Evolutionary conservation across 2,888 invertebrate genomes (phyloP).

Genomic region (Asteroscopus sphinx): DNA sequence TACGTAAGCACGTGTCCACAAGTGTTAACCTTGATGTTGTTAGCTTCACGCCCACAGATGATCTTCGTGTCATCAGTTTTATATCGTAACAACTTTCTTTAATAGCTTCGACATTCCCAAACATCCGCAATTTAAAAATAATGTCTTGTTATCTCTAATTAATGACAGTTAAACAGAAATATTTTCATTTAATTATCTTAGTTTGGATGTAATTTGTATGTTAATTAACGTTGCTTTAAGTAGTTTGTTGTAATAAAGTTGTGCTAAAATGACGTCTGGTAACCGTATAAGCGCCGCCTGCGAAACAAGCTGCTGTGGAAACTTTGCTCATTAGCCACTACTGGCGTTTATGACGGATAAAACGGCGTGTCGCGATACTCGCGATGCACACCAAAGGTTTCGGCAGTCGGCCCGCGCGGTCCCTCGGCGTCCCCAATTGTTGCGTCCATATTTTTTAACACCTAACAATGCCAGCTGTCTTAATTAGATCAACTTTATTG

Average conservation of each 20-base stretch:
- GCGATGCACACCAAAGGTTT: slow-evolving; percentile 42
- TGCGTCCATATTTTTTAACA: slow-evolving; percentile 31
- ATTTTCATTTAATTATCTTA: slow-evolving; percentile 33
- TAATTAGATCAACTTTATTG: slow-evolving; percentile 37
- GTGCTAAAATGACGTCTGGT: slow-evolving; percentile 23
- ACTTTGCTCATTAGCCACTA: slow-evolving; percentile 70
- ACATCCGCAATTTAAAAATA: slow-evolving; percentile 14
- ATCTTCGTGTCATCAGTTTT: slow-evolving; percentile 26
- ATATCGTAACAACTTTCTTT: slow-evolving; percentile 39
- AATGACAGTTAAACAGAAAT: slow-evolving; percentile 21
- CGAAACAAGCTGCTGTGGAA: slow-evolving; percentile 52
- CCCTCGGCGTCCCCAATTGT: slow-evolving; percentile 47
- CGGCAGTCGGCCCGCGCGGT: slow-evolving; percentile 21
- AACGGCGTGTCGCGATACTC: slow-evolving; percentile 33
- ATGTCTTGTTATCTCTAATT: slow-evolving; percentile 26
- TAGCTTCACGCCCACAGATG: slow-evolving; percentile 29
- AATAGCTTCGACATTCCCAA: slow-evolving; percentile 30
- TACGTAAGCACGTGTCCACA: slow-evolving; percentile 34
- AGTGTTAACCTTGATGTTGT: slow-evolving; percentile 40
- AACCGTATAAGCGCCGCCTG: slow-evolving; percentile 39
- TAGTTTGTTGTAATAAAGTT: slow-evolving; percentile 23
- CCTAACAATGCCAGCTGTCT: slow-evolving; percentile 30
- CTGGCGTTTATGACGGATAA: slow-evolving; percentile 63
- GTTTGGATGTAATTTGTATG: slow-evolving; percentile 38
- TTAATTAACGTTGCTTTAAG: slow-evolving; percentile 32